Percentiles rank a stretch among this genome's conserved stretches.
Conservation (phyloP, 2,797 vertebrate genomes). For the Bucorvus abyssinicus region DNA sequence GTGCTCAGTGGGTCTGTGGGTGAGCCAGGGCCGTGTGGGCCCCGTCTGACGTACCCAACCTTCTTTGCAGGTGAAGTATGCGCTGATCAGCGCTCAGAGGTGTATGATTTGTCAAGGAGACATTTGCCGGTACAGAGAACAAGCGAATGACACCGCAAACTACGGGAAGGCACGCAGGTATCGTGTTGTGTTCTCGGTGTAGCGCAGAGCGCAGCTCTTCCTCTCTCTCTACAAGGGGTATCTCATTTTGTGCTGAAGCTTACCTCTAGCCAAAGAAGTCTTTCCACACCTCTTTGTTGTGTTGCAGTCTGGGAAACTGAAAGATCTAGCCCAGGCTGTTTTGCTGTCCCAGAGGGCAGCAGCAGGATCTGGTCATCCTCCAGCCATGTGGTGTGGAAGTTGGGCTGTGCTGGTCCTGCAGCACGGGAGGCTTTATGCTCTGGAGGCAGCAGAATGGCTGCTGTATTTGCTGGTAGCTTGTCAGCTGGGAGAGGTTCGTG, state of each 20-base stretch:
- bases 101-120: constrained; percentile 98
- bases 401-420: not conserved
- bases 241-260: not conserved
- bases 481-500: not conserved
- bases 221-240: not conserved
- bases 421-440: not conserved
- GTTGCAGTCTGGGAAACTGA: not conserved
- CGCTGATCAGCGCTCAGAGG: constrained; percentile 94
- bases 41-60: not conserved
- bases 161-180: constrained; percentile 98
- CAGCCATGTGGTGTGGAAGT: not conserved
- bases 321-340: not conserved
- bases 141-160: constrained; percentile 93
- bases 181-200: not conserved
- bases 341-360: not conserved
- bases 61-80: constrained; percentile 90
- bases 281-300: not conserved
- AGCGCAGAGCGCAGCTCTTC: not conserved
- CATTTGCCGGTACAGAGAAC: constrained; percentile 94
- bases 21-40: not conserved
- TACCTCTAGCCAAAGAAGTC: not conserved
- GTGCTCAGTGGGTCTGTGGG: not conserved
- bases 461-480: not conserved
- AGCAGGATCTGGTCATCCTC: not conserved
- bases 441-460: not conserved